Conservation (phyloP, 1,140 invertebrate genomes). For the Caenorhabditis briggsae region DNA sequence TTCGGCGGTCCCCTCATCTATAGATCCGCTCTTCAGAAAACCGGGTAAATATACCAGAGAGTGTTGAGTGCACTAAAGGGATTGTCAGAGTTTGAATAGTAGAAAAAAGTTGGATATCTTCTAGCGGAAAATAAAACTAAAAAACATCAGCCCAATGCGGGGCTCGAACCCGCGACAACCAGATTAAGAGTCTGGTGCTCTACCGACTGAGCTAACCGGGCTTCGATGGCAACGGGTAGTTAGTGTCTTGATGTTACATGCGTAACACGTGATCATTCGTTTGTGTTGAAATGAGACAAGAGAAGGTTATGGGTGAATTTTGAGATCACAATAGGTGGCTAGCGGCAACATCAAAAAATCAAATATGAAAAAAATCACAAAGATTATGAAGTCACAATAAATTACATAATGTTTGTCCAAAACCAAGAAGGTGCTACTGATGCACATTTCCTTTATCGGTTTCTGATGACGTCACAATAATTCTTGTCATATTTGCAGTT, state of each 20-base stretch:
- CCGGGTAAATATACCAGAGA: constrained; percentile 25
- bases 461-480: not conserved
- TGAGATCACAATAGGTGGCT: too few relatives aligned
- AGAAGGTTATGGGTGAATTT: too few relatives aligned
- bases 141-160: constrained; percentile 74
- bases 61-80: constrained; percentile 1
- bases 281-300: too few relatives aligned
- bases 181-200: constrained; percentile 78
- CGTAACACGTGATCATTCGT: not conserved
- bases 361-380: too few relatives aligned
- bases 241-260: not conserved
- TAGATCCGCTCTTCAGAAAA: constrained; percentile 34
- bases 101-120: too few relatives aligned
- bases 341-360: not conserved
- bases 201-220: constrained; percentile 78
- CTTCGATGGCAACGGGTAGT: not conserved
- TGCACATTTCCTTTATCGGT: not conserved
- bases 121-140: not conserved
- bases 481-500: constrained; percentile 55
- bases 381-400: constrained; percentile 22
- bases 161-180: constrained; percentile 78
- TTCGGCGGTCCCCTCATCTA: constrained; percentile 39
- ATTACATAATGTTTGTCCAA: constrained; percentile 22
- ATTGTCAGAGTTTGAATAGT: not conserved
- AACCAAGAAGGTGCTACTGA: not conserved